Conservation (phyloP, 2,888 invertebrate genomes). For the Bruchidius siliquastri region DNA sequence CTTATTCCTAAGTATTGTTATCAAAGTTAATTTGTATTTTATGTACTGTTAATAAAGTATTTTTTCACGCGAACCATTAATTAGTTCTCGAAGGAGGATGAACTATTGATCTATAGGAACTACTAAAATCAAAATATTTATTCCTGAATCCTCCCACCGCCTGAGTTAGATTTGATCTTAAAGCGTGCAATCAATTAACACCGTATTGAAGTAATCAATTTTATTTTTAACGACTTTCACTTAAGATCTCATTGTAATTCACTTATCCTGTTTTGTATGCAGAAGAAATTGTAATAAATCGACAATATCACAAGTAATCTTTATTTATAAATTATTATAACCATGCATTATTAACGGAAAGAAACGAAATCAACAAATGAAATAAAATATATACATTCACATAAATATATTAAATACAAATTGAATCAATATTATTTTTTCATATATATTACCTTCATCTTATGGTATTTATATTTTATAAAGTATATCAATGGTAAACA, state of each 20-base stretch:
- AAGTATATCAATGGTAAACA: slow-evolving; percentile 25
- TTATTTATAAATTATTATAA: background rate
- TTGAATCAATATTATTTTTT: slow-evolving; percentile 5
- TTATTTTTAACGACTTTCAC: too few species aligned
- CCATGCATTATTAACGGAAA: slow-evolving; percentile 1
- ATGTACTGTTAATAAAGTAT: background rate
- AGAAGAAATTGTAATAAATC: background rate
- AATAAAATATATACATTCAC: slow-evolving; percentile 33
- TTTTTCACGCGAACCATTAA: background rate
- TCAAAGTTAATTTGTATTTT: background rate
- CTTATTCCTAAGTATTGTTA: background rate
- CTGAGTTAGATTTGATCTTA: too few species aligned
- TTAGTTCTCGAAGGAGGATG: background rate
- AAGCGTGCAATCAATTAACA: too few species aligned
- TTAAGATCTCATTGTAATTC: too few species aligned
- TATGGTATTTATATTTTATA: slow-evolving; percentile 20
- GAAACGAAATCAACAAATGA: slow-evolving; percentile 27
- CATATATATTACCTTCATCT: slow-evolving; percentile 16
- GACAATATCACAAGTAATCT: background rate
- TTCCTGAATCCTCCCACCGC: too few species aligned
- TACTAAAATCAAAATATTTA: too few species aligned
- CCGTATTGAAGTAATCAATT: too few species aligned
- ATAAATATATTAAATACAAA: slow-evolving; percentile 22
- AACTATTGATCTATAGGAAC: too few species aligned
- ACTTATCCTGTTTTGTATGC: too few species aligned